These are phyloP conservation scores for Ivindomyrus marchei DNA, from an alignment of 2,113 vertebrate genomes.

Conservation along the genomic window DNA sequence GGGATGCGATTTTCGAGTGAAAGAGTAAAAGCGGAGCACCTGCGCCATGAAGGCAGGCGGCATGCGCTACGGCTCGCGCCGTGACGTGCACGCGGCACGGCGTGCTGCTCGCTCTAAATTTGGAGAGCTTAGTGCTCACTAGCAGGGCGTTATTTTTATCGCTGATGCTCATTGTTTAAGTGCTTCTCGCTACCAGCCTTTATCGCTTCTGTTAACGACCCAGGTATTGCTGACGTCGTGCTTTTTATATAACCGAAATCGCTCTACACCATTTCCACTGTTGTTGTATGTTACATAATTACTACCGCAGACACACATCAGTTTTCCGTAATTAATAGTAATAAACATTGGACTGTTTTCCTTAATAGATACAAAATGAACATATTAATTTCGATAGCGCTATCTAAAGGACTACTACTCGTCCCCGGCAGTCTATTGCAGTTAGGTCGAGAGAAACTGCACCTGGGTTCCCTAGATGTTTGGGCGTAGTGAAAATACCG, in stretches of 20 bases:
- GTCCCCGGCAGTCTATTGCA: background rate
- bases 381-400: background rate
- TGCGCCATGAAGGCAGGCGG: background rate
- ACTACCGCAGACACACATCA: background rate
- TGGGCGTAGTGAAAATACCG: background rate
- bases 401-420: background rate
- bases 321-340: background rate
- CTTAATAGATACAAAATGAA: background rate
- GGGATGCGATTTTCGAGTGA: background rate
- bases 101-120: background rate
- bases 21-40: background rate
- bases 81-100: background rate
- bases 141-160: slow-evolving; percentile 3
- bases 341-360: background rate
- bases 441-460: background rate
- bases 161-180: background rate
- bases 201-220: background rate
- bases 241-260: background rate
- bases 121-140: background rate
- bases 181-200: background rate
- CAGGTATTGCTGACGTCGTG: background rate
- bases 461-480: background rate
- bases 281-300: background rate
- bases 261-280: background rate
- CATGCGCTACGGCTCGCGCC: background rate